These are phyloP conservation scores for Melieria picta DNA, from an alignment of 2,888 invertebrate species.

Conservation along the genomic window DNA sequence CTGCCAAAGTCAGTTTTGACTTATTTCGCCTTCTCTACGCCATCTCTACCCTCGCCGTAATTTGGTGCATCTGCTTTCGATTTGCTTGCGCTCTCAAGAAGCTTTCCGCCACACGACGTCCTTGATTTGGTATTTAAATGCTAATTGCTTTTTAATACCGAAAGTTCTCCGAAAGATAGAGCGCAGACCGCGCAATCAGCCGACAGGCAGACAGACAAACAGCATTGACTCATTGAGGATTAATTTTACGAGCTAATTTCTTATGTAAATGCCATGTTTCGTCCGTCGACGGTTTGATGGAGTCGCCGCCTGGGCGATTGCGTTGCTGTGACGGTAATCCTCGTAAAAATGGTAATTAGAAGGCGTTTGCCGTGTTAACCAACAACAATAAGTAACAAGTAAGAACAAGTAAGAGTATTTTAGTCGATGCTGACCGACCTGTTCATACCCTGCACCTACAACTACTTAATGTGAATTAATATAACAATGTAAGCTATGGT, in stretches of 20 bases:
- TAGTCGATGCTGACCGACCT: no score
- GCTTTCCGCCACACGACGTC: background rate
- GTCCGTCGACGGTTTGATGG: background rate
- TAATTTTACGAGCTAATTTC: constrained; percentile 64
- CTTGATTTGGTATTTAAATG: constrained; percentile 43
- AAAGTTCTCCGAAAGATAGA: constrained; percentile 46
- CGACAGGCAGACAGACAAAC: constrained; percentile 23
- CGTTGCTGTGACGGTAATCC: constrained; percentile 35
- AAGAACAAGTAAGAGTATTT: no score
- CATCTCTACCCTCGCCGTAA: background rate
- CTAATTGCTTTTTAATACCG: constrained; percentile 64
- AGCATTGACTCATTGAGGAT: constrained; percentile 59
- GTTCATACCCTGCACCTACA: no score
- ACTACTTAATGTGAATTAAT: no score
- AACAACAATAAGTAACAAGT: background rate
- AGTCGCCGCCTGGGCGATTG: background rate
- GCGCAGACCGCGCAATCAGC: background rate
- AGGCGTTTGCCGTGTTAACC: constrained; percentile 44
- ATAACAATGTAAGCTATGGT: no score
- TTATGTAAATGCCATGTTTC: constrained; percentile 56
- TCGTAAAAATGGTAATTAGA: constrained; percentile 52
- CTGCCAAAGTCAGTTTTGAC: background rate
- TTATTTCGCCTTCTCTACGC: background rate
- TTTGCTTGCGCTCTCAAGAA: constrained; percentile 44
- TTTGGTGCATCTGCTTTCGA: constrained; percentile 4